Conservation (phyloP, 2,888 invertebrate genomes). For the Chrysodeixis includens region DNA sequence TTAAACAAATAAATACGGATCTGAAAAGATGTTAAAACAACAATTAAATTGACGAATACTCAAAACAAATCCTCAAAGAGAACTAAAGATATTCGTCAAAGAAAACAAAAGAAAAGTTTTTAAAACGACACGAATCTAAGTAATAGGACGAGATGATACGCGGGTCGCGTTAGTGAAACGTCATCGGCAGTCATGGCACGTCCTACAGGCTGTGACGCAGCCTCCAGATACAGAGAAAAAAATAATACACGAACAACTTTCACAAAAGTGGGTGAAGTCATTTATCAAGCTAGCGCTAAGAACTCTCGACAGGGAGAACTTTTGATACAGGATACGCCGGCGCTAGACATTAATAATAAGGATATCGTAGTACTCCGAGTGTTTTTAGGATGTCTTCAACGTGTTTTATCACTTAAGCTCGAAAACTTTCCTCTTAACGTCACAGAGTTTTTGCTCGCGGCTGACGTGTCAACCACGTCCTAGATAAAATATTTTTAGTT, state of each 20-base stretch:
- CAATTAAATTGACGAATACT: conserved; percentile 24
- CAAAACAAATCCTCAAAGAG: conserved; percentile 44
- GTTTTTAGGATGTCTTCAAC: conserved; percentile 81
- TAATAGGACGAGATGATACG: conserved; percentile 71
- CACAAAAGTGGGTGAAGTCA: conserved; percentile 85
- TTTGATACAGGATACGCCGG: conserved; percentile 87
- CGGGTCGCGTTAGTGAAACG: conserved; percentile 69
- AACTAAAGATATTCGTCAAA: conserved; percentile 47
- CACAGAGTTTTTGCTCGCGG: conserved; percentile 66
- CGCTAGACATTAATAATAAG: conserved; percentile 88
- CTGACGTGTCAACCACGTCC: conserved; percentile 62
- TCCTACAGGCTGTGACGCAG: conserved; percentile 73
- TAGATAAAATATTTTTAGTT: conserved; percentile 65
- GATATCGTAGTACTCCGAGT: conserved; percentile 82
- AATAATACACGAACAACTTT: conserved; percentile 78
- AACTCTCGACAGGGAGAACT: conserved; percentile 86
- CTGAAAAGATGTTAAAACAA: conserved; percentile 19
- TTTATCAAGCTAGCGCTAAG: conserved; percentile 87
- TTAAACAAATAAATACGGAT: background rate
- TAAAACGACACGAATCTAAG: conserved; percentile 69
- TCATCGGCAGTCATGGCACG: conserved; percentile 78
- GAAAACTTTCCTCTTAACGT: conserved; percentile 77
- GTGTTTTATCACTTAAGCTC: conserved; percentile 86
- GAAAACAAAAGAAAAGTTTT: conserved; percentile 61
- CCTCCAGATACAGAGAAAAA: conserved; percentile 71